Conservation (phyloP, 2,888 invertebrate genomes). For the Hydroisotoma schaefferi region DNA sequence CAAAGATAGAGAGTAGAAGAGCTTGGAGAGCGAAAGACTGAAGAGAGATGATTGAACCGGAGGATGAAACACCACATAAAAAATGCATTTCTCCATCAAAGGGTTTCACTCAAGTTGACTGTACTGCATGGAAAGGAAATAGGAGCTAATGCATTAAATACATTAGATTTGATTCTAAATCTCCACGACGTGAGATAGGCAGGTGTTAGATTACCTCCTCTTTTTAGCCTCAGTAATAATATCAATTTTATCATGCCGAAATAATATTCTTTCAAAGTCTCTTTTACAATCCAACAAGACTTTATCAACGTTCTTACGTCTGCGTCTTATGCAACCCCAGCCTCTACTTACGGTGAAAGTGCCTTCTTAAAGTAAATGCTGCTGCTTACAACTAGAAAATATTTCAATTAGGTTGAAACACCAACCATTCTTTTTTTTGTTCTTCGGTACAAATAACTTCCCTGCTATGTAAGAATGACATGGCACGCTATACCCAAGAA, state of each 20-base stretch:
- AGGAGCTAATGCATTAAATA: constrained; percentile 28
- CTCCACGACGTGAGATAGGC: constrained; percentile 12
- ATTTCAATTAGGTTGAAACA: neutral
- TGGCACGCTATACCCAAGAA: too few species aligned
- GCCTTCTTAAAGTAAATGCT: too few species aligned
- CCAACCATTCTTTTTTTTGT: neutral
- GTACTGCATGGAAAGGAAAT: constrained; percentile 9
- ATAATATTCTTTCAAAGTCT: too few species aligned
- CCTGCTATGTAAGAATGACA: too few species aligned
- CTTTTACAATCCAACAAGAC: too few species aligned
- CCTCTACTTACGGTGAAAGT: too few species aligned
- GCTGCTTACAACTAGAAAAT: too few species aligned
- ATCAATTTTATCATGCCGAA: too few species aligned
- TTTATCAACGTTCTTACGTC: too few species aligned
- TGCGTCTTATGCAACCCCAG: too few species aligned
- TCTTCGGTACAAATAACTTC: too few species aligned
- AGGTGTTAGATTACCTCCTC: constrained; percentile 10
- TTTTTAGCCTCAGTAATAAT: neutral
- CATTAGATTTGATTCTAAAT: constrained; percentile 25
- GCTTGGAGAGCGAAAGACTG: constrained; percentile 4
- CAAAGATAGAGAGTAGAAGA: neutral
- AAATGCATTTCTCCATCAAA: constrained; percentile 46
- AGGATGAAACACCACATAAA: constrained; percentile 39
- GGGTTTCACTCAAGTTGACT: constrained; percentile 17
- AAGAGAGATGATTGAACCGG: constrained; percentile 17